Evolutionary conservation across 2,113 vertebrate species (phyloP), one percentile per base, ranked within the genome.

Genomic region (Pachyramphus minor): DNA sequence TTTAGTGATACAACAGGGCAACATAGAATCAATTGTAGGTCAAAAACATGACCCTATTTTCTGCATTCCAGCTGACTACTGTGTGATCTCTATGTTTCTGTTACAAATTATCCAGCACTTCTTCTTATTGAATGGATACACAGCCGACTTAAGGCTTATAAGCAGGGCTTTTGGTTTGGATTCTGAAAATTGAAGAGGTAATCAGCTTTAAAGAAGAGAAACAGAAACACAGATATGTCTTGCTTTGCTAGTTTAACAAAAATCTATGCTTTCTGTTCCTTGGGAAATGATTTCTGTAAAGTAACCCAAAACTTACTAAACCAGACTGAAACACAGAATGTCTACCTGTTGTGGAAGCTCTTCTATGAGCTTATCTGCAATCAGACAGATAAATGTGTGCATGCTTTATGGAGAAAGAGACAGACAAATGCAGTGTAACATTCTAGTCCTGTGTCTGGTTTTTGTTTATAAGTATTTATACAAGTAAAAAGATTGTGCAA

Each of bases 201-300:
- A 95, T 90, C 87, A 90, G 82, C 82, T 88, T 95, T 94, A 73
- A 93, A 85, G 80, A 84, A 41, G 52, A 89, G 80, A 89, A 86
- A 88, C 17, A 4, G 8, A 94, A 94, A 55, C 42, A 56, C 28
- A 44, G 15, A 39, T 56, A 37, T 71, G 23, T 77, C 62, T 88
- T 64, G 60, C n/a, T 88, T 83, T 93, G 71, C 59, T 50, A 24
- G 17, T 7, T 76, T 20, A 90, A 74, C 27, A 24, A 71, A 87
- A 76, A 84, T 8, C 41, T 42, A 4, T 2, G 4, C 8, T 62
- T 80, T 89, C 67, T 77, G 13, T 39, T 47, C 30, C 31, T 77
- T 0, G 1, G 52, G 24, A 88, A 93, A 82, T 37, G 0, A 39
- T 23, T 74, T 84, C 47, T 67, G 42, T 63, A 39, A 76, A 85